A percentile compares a stretch with the other conserved stretches of the same genome.
These are phyloP conservation scores for Timema podura DNA, from an alignment of 2,888 invertebrate species.

Conservation along the genomic window DNA sequence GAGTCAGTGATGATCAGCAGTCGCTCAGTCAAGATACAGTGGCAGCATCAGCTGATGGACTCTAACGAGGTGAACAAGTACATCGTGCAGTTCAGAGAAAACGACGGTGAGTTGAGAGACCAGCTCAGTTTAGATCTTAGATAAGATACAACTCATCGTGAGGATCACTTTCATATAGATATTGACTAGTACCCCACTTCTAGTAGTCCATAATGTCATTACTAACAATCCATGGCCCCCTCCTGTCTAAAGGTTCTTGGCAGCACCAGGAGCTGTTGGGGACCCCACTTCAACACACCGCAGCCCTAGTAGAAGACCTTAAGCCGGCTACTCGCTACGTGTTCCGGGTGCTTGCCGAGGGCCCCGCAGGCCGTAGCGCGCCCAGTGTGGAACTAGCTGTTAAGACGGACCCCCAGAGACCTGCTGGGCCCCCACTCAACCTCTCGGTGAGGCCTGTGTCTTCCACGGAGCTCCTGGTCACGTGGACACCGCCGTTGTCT, in stretches of 20 bases:
- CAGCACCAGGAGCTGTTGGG: slow-evolving; percentile 62
- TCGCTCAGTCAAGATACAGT: slow-evolving; percentile 68
- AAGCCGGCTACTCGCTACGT: slow-evolving; percentile 68
- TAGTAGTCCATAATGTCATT: no score
- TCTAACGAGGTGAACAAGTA: slow-evolving; percentile 67
- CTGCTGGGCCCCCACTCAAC: slow-evolving; percentile 64
- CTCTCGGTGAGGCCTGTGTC: slow-evolving; percentile 65
- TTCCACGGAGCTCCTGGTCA: slow-evolving; percentile 67
- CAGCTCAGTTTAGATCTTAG: neutral
- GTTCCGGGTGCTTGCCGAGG: slow-evolving; percentile 68
- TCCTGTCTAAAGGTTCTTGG: slow-evolving; percentile 45
- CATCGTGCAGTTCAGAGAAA: slow-evolving; percentile 63
- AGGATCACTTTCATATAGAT: no score
- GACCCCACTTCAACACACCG: slow-evolving; percentile 54
- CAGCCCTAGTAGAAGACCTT: slow-evolving; percentile 61
- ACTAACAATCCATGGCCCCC: no score
- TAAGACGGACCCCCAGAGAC: slow-evolving; percentile 65
- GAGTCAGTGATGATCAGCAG: slow-evolving; percentile 68
- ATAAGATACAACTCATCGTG: no score
- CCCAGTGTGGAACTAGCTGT: slow-evolving; percentile 61
- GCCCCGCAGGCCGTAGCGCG: slow-evolving; percentile 65
- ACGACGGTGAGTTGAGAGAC: slow-evolving; percentile 50
- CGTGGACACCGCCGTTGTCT: slow-evolving; percentile 66
- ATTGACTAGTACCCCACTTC: no score
- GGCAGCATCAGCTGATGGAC: slow-evolving; percentile 66